Conservation (phyloP, 2,797 vertebrate genomes). For the Tarsius wallacei region DNA sequence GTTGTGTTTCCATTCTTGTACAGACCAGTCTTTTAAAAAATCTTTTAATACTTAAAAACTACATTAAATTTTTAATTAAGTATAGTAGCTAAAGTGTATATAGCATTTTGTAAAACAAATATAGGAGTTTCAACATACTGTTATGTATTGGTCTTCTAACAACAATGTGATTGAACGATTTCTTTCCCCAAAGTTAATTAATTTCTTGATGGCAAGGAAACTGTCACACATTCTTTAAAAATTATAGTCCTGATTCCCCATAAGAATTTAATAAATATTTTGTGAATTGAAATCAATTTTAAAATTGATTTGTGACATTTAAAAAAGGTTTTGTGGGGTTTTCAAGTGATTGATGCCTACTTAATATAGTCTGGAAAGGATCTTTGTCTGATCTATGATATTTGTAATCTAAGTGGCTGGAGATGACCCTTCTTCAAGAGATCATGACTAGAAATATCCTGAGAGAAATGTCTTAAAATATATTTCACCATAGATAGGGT, state of each 20-base stretch:
- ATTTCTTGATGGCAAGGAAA: not conserved
- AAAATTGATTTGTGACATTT: constrained; percentile 4
- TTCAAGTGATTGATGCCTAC: not conserved
- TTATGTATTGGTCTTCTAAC: not conserved
- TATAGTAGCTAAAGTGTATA: not conserved
- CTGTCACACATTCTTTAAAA: not conserved
- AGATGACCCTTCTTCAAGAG: not conserved
- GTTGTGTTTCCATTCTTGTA: not conserved
- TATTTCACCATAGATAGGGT: not conserved
- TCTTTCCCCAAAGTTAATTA: not conserved
- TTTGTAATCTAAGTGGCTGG: not conserved
- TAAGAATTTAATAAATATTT: not conserved
- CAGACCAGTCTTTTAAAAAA: not conserved
- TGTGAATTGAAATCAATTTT: not conserved
- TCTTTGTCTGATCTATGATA: not conserved
- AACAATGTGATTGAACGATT: not conserved
- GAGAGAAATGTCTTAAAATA: not conserved
- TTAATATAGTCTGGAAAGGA: not conserved
- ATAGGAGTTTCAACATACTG: not conserved
- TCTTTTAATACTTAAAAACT: not conserved
- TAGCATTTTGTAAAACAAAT: not conserved
- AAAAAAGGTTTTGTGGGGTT: not conserved
- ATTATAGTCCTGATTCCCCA: not conserved
- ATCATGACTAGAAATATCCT: not conserved
- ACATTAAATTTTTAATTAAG: not conserved